Base-by-base conservation (phyloP, 2,797 vertebrate species). In the Cyprinella venusta region DNA sequence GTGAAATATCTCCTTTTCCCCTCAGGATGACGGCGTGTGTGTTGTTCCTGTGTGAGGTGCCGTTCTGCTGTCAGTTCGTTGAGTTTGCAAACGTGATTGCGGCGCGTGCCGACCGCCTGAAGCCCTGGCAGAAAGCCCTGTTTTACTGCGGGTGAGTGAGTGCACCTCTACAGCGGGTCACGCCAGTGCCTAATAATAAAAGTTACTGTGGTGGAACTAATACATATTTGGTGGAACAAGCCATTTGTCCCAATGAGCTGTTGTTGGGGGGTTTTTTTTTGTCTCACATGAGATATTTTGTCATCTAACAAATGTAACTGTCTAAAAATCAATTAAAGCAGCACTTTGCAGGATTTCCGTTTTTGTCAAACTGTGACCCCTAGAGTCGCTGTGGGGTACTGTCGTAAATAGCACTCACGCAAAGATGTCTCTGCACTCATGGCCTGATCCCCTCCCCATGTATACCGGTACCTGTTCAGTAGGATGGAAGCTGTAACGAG, bases 61-160 rank as follows among this genome's bases (percentile, higher is more conserved):
- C 98, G 0, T 99, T 99, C 93, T 99, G 98, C 88, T 99, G 98
- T 93, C 97, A 97, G 94, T 99, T 99, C 65, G 91, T 99, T 0
- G 98, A 99, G 92, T 99, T 98, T 70, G 98, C 98, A 0, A 98
- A 97, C 6, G 90, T 89, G 0, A 89, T 97, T 21, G 94, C 97
- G 0, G 93, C 92, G 0, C 93, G 94, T 40, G 96, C 96, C 0
- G 98, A 99, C 90, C 90, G 91, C 79, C 90, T 99, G 88, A 95
- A 92, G 42, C 93, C 97, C n/a, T 99, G 98, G 98, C 98, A 99
- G 91, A 99, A 98, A 88, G 95, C 97, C 0, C 54, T 95, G 33
- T 97, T 99, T 93, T 99, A 99, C 92, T 99, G 98, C 50, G 96
- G 97, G 98, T 99, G 91, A 48, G 45, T 5, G 13, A 96, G 92